Evolutionary conservation across 2,113 vertebrate species (phyloP).

Genomic region (Pomatostomus ruficeps): DNA sequence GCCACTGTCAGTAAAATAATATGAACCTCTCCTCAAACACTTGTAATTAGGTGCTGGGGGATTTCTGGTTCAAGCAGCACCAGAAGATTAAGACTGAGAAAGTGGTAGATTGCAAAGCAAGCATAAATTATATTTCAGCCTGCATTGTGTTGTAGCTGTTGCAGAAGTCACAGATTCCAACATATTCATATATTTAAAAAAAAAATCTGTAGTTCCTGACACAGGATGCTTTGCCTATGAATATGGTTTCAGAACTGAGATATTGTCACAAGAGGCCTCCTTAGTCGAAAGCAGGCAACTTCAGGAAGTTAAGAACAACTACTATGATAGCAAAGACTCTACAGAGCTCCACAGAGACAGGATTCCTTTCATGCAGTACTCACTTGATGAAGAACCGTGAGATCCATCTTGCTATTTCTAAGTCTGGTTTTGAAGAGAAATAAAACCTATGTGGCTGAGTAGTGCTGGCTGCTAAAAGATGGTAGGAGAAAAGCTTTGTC

Average conservation of each 20-base stretch:
- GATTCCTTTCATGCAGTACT: background rate
- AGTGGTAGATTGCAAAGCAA: background rate
- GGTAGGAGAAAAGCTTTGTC: background rate
- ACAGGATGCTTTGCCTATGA: background rate
- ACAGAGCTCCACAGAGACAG: background rate
- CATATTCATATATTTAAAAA: accelerated
- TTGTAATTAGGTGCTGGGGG: background rate
- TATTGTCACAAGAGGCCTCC: background rate
- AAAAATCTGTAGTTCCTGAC: background rate
- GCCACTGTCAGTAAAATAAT: background rate
- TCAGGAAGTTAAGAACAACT: background rate
- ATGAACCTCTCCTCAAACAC: background rate
- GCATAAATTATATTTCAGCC: background rate
- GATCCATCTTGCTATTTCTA: background rate
- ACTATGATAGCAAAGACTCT: background rate
- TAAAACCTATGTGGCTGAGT: background rate
- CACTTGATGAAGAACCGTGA: background rate
- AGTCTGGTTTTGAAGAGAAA: background rate
- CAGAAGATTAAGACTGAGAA: background rate
- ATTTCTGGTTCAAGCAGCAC: background rate
- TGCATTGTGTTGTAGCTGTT: background rate
- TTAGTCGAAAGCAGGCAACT: background rate
- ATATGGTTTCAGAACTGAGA: background rate
- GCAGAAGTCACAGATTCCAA: background rate
- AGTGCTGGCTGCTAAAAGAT: background rate